These are phyloP conservation scores for Periophthalmus modestus DNA, from an alignment of 2,113 vertebrate species.

Conservation along the genomic window DNA sequence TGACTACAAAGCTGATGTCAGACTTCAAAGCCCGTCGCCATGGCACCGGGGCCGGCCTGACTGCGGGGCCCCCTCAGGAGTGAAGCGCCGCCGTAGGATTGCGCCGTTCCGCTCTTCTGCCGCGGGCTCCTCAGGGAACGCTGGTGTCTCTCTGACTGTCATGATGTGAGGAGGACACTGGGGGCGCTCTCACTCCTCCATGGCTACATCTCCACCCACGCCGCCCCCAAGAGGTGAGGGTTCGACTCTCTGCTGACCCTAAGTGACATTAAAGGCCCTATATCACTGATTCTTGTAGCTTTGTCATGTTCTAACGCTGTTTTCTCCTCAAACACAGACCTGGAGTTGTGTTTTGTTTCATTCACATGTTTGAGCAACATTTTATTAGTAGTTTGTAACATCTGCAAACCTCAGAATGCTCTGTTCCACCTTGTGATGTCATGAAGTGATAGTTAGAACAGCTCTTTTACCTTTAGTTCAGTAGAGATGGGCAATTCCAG, in stretches of 20 bases:
- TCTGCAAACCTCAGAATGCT: constrained; percentile 13
- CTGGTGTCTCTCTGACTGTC: constrained; percentile 45
- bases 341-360: too few relatives aligned
- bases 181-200: constrained; percentile 53
- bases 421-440: too few relatives aligned
- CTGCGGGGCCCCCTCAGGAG: constrained; percentile 34
- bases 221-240: constrained; percentile 68
- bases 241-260: constrained; percentile 13
- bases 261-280: too few relatives aligned
- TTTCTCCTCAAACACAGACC: too few relatives aligned
- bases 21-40: constrained; percentile 15
- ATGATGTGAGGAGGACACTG: constrained; percentile 56
- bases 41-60: constrained; percentile 19
- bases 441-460: too few relatives aligned
- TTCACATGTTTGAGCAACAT: too few relatives aligned
- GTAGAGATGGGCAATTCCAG: too few relatives aligned
- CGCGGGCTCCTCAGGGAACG: constrained; percentile 28
- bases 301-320: too few relatives aligned
- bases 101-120: constrained; percentile 39
- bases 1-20: constrained; percentile 5
- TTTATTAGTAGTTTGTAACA: background rate
- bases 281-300: too few relatives aligned
- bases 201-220: constrained; percentile 70
- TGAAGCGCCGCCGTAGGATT: constrained; percentile 24
- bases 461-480: too few relatives aligned